Base-by-base conservation (phyloP, 1,140 invertebrate genomes). In the Bombus soroeensis region DNA sequence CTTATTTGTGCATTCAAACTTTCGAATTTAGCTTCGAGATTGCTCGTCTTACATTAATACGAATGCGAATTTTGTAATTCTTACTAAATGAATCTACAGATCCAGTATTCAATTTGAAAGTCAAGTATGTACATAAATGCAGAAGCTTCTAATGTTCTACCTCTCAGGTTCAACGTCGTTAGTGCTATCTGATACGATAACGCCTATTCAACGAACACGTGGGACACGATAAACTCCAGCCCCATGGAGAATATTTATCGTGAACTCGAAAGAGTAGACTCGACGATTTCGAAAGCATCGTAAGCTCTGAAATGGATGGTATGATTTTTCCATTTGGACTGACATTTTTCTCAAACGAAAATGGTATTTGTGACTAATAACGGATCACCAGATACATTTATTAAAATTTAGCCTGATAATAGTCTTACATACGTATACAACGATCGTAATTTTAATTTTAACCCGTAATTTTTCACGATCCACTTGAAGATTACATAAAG, bases 131-230 rank as follows among this genome's bases (percentile, higher is more conserved):
- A 18, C 0, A 9, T 8, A 8, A 66, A n/a, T 62, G 10, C 4
- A n/a, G 12, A 12, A n/a, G 12, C 32, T 18, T 34, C 6, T 32
- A 34, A 34, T 13, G 64, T 18, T 66, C 6, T 66, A 28, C 25
- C 9, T 68, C 34, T 62, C 18, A 53, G 47, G 18, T 76, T 76
- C 34, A 59, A 28, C 53, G 34, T 76, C 34, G 74, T 37, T 22
- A 57, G 25, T 37, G 37, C 25, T 75, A 59, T 75, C 13, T 28
- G 74, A 39, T n/a, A n/a, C 34, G 53, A 59, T 76, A 76, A 76
- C 53, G 34, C 13, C 32, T 25, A 34, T 57, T 57, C n/a, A 28
- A 59, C 12, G 47, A 59, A 76, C 47, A 28, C 32, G 34, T 28
- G 37, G 9, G 2, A n/a, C 13, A 12, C 25, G 74, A 76, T 76